Base-by-base conservation (phyloP, 64 coral and sea anemone genomes). In the Montipora sp. region DNA sequence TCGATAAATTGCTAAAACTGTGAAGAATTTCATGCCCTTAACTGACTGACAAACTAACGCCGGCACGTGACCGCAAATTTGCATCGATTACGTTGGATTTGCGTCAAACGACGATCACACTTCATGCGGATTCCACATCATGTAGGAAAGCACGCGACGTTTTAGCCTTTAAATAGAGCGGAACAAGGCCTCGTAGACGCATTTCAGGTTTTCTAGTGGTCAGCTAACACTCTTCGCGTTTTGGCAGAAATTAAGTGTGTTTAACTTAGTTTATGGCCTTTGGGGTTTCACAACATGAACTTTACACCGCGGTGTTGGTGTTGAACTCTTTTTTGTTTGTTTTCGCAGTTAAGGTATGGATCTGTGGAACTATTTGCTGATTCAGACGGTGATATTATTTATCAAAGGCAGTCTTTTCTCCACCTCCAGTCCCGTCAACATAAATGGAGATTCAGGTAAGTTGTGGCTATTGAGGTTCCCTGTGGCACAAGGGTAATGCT, bases 401-500 rank as follows among this genome's bases (percentile, higher is more conserved):
- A 49, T 72, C n/a, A 71, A 71, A 49, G 65, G 19, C 67, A 70
- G 11, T 48, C 60, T 22, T 14, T 72, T 50, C 61, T 85, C 81
- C 3, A 47, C 12, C 47, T 71, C 82, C 13, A 85, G 82, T 71
- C 82, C 82, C 8, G 18, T 85, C 9, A 71, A 22, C 63, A 59
- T 61, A 8, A 67, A 83, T 59, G 67, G 82, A 63, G 10, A 70
- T 49, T 85, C 82, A 85, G 82, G 82, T 85, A 71, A 50, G 2
- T n/a, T 48, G 36, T 68, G 47, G 19, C 60, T 8, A 57, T 68
- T 47, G 8, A 2, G 12, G 59, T 68, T 61, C 18, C 66, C 60
- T 63, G 60, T 63, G 60, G 60, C 60, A 36, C 36, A 36, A 0
- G 36, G 36, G 2, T 36, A 36, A 36, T 36, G 36, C 36, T 36